These are phyloP conservation scores for Anas platyrhynchos DNA, from an alignment of 2,113 vertebrate genomes.

Conservation along the genomic window DNA sequence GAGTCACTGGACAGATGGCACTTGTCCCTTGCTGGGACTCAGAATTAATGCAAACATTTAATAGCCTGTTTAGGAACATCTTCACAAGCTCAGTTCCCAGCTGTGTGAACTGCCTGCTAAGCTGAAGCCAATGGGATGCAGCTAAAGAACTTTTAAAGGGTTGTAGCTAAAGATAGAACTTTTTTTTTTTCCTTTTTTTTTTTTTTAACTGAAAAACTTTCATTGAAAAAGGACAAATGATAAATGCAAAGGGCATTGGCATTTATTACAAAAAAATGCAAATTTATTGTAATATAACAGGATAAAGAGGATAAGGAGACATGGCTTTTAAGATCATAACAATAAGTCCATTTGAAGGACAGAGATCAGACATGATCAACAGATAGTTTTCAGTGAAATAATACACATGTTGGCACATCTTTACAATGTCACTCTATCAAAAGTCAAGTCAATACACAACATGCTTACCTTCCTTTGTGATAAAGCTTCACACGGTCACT, in stretches of 20 bases:
- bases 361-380: neutral
- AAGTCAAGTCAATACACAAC: neutral
- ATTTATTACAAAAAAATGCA: no score
- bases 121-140: neutral
- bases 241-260: neutral
- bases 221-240: neutral
- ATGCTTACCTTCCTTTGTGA: conserved; percentile 88
- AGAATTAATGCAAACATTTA: neutral
- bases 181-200: neutral
- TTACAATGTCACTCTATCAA: neutral
- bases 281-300: neutral
- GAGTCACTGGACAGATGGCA: neutral
- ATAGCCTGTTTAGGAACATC: neutral
- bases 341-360: neutral
- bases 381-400: neutral
- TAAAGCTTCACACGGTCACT: conserved; percentile 87
- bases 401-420: neutral
- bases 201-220: neutral
- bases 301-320: neutral
- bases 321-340: neutral
- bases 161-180: neutral
- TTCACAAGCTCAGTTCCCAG: neutral
- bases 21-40: neutral
- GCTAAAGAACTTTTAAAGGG: neutral
- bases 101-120: neutral